Evolutionary conservation across 2,888 invertebrate species (phyloP).

Genomic region (Dyspetes luteomarginatus): DNA sequence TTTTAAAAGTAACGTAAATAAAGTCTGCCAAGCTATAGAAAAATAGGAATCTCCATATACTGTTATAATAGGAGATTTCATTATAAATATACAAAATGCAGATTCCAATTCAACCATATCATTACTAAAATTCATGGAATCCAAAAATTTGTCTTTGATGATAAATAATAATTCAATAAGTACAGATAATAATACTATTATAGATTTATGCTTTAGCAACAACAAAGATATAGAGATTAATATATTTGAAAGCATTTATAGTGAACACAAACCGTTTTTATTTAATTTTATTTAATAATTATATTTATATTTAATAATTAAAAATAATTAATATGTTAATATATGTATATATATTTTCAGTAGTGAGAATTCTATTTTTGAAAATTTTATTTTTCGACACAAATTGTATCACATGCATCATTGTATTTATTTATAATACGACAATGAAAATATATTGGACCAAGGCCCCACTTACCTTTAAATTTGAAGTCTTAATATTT

Average conservation of each 20-base stretch:
- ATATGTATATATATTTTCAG: too few species aligned
- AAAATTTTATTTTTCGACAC: too few species aligned
- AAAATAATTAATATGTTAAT: too few species aligned
- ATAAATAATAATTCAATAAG: constrained; percentile 12
- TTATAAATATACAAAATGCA: constrained; percentile 13
- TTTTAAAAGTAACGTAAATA: constrained; percentile 22
- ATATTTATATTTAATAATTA: too few species aligned
- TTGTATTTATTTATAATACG: too few species aligned
- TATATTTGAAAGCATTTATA: constrained; percentile 31
- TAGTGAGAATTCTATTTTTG: too few species aligned
- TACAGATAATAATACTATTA: constrained; percentile 34
- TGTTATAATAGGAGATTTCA: constrained; percentile 26
- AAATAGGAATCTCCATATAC: constrained; percentile 6
- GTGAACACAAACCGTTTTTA: constrained; percentile 35
- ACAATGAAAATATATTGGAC: too few species aligned
- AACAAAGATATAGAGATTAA: constrained; percentile 7
- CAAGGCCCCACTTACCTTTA: too few species aligned
- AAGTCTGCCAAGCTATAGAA: neutral
- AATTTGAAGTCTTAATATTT: too few species aligned
- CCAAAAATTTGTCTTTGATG: constrained; percentile 1
- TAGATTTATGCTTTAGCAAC: constrained; percentile 30
- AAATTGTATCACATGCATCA: too few species aligned
- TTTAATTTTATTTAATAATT: too few species aligned
- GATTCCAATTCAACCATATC: neutral
- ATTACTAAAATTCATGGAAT: constrained; percentile 3